These are phyloP conservation scores for Halichoerus grypus DNA, from an alignment of 2,113 vertebrate species.

Conservation along the genomic window DNA sequence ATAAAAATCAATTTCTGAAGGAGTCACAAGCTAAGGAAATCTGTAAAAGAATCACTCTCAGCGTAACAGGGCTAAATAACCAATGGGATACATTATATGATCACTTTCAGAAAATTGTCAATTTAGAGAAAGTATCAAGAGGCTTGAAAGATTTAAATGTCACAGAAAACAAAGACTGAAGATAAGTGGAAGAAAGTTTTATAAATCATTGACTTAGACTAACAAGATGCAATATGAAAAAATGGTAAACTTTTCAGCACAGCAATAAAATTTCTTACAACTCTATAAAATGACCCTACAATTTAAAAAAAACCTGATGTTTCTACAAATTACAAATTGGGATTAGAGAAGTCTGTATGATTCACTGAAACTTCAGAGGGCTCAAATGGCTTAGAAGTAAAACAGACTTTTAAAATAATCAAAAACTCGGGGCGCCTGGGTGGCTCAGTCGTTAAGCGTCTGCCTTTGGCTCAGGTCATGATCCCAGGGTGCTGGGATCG, in stretches of 20 bases:
- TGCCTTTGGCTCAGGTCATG: background rate
- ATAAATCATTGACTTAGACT: conserved; percentile 1
- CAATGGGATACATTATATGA: background rate
- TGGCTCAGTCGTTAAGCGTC: background rate
- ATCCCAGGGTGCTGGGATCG: background rate
- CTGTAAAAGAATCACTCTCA: background rate
- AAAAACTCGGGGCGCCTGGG: background rate
- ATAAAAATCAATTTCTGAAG: conserved; percentile 56
- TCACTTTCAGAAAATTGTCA: conserved; percentile 22
- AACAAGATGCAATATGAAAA: conserved; percentile 43
- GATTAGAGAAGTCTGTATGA: background rate
- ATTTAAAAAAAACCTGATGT: background rate
- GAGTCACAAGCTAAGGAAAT: conserved; percentile 13
- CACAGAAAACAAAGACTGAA: conserved; percentile 22
- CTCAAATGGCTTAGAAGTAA: background rate
- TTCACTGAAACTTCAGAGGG: conserved; percentile 32
- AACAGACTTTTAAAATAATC: conserved; percentile 23
- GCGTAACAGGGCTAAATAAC: conserved; percentile 2
- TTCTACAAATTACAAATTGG: conserved; percentile 21
- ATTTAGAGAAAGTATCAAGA: conserved; percentile 11
- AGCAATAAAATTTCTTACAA: conserved; percentile 13
- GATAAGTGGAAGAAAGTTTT: background rate
- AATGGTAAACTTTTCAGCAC: background rate
- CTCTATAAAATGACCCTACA: background rate
- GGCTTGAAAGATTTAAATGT: conserved; percentile 38